Conservation (phyloP, 2,888 invertebrate species). For the Nasonia oneida region DNA sequence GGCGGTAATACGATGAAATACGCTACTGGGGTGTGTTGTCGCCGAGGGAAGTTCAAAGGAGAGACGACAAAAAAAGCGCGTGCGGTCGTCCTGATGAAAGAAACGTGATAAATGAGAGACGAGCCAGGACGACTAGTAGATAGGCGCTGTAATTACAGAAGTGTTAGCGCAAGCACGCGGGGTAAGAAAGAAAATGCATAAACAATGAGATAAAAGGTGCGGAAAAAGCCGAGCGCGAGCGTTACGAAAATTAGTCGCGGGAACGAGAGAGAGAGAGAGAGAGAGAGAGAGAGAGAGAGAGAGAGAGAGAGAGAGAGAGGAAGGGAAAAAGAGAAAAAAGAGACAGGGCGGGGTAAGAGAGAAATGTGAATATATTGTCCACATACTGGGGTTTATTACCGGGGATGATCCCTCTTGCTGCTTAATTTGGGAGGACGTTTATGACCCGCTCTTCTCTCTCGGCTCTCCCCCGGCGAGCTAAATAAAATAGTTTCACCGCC, state of each 20-base stretch:
- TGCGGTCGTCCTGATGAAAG: not conserved
- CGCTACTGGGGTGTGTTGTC: constrained; percentile 70
- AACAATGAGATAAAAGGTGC: constrained; percentile 9
- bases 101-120: constrained; percentile 1
- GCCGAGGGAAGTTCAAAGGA: constrained; percentile 55
- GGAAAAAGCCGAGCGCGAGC: not conserved
- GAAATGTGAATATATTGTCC: constrained; percentile 2
- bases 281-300: not conserved
- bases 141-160: constrained; percentile 6
- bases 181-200: constrained; percentile 10
- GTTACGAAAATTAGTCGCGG: not conserved
- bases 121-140: not conserved
- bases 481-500: constrained; percentile 9
- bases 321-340: not conserved
- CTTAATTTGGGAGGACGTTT: constrained; percentile 23
- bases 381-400: constrained; percentile 17
- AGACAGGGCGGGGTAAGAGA: too few relatives aligned
- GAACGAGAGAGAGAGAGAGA: not conserved
- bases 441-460: not conserved
- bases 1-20: constrained; percentile 76
- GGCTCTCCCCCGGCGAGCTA: not conserved
- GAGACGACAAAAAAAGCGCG: not conserved
- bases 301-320: not conserved
- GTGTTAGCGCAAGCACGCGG: not conserved
- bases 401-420: constrained; percentile 16